Base-by-base conservation (phyloP, 2,888 invertebrate species). In the Nomada ruficornis region DNA sequence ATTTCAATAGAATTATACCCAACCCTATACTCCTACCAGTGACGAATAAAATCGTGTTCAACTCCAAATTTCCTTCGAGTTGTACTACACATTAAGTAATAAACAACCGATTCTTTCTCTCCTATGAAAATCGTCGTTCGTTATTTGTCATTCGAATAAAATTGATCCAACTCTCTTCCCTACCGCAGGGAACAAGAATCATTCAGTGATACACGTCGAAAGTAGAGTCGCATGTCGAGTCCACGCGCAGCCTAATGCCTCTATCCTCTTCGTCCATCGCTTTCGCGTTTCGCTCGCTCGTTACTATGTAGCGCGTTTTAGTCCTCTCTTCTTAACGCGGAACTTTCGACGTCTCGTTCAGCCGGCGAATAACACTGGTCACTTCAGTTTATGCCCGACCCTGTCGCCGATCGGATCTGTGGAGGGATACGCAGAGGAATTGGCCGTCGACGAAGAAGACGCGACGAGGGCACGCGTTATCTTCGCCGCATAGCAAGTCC, bases 321-420 rank as follows among this genome's bases (percentile, higher is more conserved):
- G 77, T 54, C 20, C 71, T 72, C 74, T 74, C 78, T 81, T 73
- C 75, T 86, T 69, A 70, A 73, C 77, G 71, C 77, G 82, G 72
- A 84, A 84, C 84, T 86, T 82, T 82, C 79, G 77, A 76, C 77
- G 82, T 85, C 80, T 79, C 78, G 64, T 72, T 73, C 59, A 26
- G 63, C 68, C 62, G 65, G 52, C 54, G 65, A 78, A 80, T 73
- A 74, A 77, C 76, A 69, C 76, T 50, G 75, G 60, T 55, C 68
- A 82, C 79, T 87, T 87, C 67, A 87, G 87, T 87, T 86, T 82
- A 80, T 77, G 80, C 71, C 67, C 79, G 88, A 74, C 86, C 55
- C 75, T 79, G 88, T 72, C 59, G 80, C 79, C 85, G 82, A 80
- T 64, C 70, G 79, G 86, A 80, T 63, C 81, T 54, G 63, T 63